Evolutionary conservation across 2,888 invertebrate species (phyloP), one percentile per base, ranked within the genome.

Genomic region (Chaetogeoica ovagalla): DNA sequence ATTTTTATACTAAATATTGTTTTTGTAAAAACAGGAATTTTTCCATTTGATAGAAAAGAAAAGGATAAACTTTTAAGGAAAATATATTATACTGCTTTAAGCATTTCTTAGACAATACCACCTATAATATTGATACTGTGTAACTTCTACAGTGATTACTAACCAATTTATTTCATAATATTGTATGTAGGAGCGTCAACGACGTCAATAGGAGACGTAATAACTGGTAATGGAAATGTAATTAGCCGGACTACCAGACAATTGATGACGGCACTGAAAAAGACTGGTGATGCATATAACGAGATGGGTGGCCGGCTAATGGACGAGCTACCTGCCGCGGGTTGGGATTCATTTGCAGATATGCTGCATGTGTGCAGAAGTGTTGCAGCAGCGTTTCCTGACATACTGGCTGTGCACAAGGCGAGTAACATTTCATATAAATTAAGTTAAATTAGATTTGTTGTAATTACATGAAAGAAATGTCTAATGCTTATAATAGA

Each of bases 281-380:
- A 92, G 85, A 94, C 96, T 1, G 97, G 96, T 15, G 93, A 94
- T 65, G 92, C 94, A 2, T 97, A 95, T 86, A 93, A 94, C 84
- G 92, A 93, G 81, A 95, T 98, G 83, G 97, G 95, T 0, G 97
- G 95, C 0, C 91, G 91, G 85, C 88, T 96, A 86, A 96, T 92
- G 86, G 96, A 96, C 83, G 95, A 96, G 81, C 96, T 97, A 86
- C 93, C 95, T 0, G 94, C 93, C 86, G 89, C 90, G 81, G 96
- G 96, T 86, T 95, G 94, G 92, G 94, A 96, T 84, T 95, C 95
- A 1, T 89, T 98, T 48, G 91, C 93, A 66, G 97, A 98, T 86
- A 93, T 94, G 84, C 89, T 98, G 83, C 96, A 96, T 85, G 92
- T 98, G 84, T 98, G 98, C 88, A 94, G 95, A 86, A 98, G 98